phyloP scores from a whole-genome alignment of 2,797 vertebrate species.

The Gobionotothen gibberifrons region DNA sequence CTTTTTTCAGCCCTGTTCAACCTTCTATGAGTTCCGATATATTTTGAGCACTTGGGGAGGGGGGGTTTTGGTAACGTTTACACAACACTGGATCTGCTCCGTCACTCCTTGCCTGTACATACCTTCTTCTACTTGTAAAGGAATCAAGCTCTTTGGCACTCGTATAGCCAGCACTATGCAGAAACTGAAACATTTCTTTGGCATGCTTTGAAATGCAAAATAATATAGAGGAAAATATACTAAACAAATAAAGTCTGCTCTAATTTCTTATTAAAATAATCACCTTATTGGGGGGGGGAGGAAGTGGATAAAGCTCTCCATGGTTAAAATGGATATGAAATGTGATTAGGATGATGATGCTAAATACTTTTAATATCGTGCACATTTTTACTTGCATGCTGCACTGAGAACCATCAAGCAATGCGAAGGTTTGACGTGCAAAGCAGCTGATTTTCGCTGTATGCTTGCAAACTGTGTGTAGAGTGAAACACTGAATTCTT shows the following conservation, averaged over 20 bases:
- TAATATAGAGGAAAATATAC: slow-evolving; percentile 82
- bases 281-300: slow-evolving; percentile 56
- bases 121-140: slow-evolving; percentile 79
- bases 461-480: slow-evolving; percentile 77
- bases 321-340: slow-evolving; percentile 49
- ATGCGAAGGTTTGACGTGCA: slow-evolving; percentile 61
- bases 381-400: slow-evolving; percentile 87
- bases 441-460: slow-evolving; percentile 73
- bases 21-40: slow-evolving; percentile 70
- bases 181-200: slow-evolving; percentile 80
- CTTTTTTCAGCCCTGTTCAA: slow-evolving; percentile 66
- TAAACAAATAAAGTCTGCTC: slow-evolving; percentile 72
- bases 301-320: slow-evolving; percentile 55
- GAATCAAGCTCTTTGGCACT: slow-evolving; percentile 78
- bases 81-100: slow-evolving; percentile 79
- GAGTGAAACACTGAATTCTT: slow-evolving; percentile 76
- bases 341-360: slow-evolving; percentile 49
- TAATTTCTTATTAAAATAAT: slow-evolving; percentile 73
- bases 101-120: slow-evolving; percentile 80
- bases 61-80: slow-evolving; percentile 67
- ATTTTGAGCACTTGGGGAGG: slow-evolving; percentile 70
- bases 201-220: slow-evolving; percentile 90
- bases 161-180: slow-evolving; percentile 89
- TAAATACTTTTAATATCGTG: slow-evolving; percentile 74
- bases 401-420: slow-evolving; percentile 73